Evolutionary conservation across 2,888 invertebrate genomes (phyloP), one percentile per base, ranked within the genome.

Genomic region (Parnassius orleans): DNA sequence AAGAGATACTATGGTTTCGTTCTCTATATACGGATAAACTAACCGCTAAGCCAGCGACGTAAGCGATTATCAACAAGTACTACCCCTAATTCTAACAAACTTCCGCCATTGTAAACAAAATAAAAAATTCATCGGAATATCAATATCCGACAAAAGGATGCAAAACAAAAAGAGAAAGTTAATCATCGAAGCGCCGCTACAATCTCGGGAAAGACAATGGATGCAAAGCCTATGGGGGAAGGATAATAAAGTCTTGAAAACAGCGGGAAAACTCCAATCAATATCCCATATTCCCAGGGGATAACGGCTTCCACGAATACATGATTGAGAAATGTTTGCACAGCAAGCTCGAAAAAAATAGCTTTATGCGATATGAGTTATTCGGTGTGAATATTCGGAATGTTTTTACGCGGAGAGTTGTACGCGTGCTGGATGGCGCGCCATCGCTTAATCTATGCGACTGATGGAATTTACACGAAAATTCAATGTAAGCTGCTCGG

Each of bases 241-340:
- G 70, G 69, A 77, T 83, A 81, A 83, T 83, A 83, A 83, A 83
- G 82, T 84, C 84, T 84, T 84, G 81, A 84, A 82, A 84, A 83
- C 78, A 80, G 78, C 74, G 81, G 77, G 74, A 77, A 77, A 83
- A 83, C 65, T 82, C 81, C 85, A 84, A 84, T 84, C 84, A 84
- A 85, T 85, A 84, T 77, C 60, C 63, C 76, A 74, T 75, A 73
- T 73, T 75, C 84, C 74, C 78, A n/a, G 2, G 80, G 78, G 82
- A 77, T 57, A 43, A 48, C 59, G 50, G 52, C 55, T 33, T 47
- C 61, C 47, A 14, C 61, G 61, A 61, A 61, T 61, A 57, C 61
- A 19, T 44, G 56, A 61, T 61, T 48, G 47, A 41, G 47, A 46
- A 48, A 48, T 48, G 41, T 56, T 48, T 56, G 56, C 48, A 56